Conservation (phyloP, 2,113 vertebrate genomes). For the Sander lucioperca region DNA sequence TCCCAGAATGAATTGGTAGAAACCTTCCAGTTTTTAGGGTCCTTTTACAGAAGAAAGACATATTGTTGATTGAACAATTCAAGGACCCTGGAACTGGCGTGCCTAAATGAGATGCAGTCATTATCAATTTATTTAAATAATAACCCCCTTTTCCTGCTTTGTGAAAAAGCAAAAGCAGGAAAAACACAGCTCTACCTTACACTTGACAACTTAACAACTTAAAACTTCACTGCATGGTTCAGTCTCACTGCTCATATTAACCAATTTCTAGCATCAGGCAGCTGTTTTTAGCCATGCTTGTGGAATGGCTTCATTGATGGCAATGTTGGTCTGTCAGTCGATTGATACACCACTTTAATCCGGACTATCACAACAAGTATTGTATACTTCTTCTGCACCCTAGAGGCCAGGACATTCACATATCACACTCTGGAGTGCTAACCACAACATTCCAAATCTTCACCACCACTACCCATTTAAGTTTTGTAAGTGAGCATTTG, state of each 20-base stretch:
- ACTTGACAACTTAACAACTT: no score
- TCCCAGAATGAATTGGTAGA: not conserved
- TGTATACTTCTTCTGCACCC: no score
- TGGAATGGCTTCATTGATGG: not conserved
- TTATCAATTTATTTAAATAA: no score
- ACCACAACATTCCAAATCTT: conserved; percentile 20
- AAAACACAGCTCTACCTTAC: no score
- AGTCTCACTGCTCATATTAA: no score
- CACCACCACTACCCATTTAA: conserved; percentile 22
- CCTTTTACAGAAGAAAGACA: not conserved
- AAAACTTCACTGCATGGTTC: no score
- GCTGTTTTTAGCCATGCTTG: no score
- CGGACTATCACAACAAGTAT: not conserved
- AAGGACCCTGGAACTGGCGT: no score
- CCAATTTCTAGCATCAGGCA: no score
- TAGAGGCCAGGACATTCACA: not conserved
- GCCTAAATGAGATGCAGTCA: no score
- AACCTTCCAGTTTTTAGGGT: not conserved
- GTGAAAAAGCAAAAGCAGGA: no score
- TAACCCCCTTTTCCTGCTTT: no score
- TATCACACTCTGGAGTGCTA: not conserved
- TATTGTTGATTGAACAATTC: not conserved
- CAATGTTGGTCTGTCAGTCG: not conserved
- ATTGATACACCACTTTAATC: not conserved
- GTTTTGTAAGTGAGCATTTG: not conserved